These are phyloP conservation scores for Aphyosemion australe DNA, from an alignment of 2,113 vertebrate species.

Conservation along the genomic window DNA sequence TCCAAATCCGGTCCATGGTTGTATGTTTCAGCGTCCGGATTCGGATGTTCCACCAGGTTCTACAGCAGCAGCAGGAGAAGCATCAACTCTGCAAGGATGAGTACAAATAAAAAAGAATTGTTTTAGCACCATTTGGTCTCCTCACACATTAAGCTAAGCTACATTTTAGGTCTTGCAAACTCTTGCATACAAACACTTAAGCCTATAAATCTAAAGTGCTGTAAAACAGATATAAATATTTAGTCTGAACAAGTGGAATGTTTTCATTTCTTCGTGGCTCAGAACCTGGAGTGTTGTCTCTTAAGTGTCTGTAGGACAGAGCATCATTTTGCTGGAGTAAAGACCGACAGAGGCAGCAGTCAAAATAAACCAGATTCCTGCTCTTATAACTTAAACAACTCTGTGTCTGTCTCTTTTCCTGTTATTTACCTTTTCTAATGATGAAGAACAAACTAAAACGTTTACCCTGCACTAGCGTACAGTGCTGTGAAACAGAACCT, in stretches of 20 bases:
- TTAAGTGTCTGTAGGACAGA: neutral
- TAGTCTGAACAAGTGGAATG: conserved; percentile 18
- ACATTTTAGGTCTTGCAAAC: neutral
- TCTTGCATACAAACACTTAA: neutral
- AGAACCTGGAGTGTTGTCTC: conserved; percentile 1
- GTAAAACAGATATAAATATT: conserved; percentile 27
- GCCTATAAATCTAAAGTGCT: conserved; percentile 8
- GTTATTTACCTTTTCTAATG: conserved; percentile 14
- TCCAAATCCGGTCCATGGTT: conserved; percentile 80
- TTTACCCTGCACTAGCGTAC: too few relatives aligned
- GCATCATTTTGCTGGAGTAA: conserved; percentile 3
- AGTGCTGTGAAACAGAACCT: too few relatives aligned
- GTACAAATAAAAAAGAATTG: neutral
- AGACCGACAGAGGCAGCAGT: conserved; percentile 8
- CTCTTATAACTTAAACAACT: conserved; percentile 44
- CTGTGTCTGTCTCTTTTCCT: neutral
- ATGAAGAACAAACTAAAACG: neutral
- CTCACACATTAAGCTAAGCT: too few relatives aligned
- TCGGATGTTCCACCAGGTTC: conserved; percentile 39
- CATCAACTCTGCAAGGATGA: conserved; percentile 34
- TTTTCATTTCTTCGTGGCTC: conserved; percentile 14
- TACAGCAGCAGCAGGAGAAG: conserved; percentile 42
- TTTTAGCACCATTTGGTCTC: neutral
- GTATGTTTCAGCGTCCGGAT: conserved; percentile 15
- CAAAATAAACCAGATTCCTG: conserved; percentile 43